Conservation (phyloP, 1,140 invertebrate genomes). For the Sipha flava region DNA sequence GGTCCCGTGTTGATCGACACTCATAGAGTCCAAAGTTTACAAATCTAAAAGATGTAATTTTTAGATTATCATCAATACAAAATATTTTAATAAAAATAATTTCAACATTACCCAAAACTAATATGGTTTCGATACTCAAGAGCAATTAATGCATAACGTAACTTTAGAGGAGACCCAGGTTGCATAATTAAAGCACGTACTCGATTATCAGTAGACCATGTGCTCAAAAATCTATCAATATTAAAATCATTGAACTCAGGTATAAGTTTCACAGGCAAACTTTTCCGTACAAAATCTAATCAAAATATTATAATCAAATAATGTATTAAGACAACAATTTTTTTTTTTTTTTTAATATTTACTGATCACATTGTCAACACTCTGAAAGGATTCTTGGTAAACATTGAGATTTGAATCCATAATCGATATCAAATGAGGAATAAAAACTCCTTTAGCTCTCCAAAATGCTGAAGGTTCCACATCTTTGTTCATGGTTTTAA, state of each 20-base stretch:
- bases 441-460: conserved; percentile 18
- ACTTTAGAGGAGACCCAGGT: conserved; percentile 59
- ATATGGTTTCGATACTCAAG: conserved; percentile 76
- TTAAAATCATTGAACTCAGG: conserved; percentile 61
- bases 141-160: conserved; percentile 81
- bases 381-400: conserved; percentile 11
- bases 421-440: conserved; percentile 22
- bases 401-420: conserved; percentile 18
- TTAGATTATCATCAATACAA: not conserved
- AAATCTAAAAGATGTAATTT: conserved; percentile 49
- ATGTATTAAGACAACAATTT: not conserved
- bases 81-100: not conserved
- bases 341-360: not conserved
- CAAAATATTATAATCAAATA: conserved; percentile 37
- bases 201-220: conserved; percentile 78
- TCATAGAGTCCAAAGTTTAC: conserved; percentile 52
- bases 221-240: conserved; percentile 68
- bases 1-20: conserved; percentile 53
- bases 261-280: conserved; percentile 72
- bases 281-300: conserved; percentile 72
- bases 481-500: conserved; percentile 31
- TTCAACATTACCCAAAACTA: conserved; percentile 64
- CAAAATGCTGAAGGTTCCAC: conserved; percentile 9
- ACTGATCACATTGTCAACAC: conserved; percentile 5
- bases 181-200: conserved; percentile 84